Evolutionary conservation across 2,113 vertebrate genomes (phyloP).

Genomic region (Embiotoca jacksoni): DNA sequence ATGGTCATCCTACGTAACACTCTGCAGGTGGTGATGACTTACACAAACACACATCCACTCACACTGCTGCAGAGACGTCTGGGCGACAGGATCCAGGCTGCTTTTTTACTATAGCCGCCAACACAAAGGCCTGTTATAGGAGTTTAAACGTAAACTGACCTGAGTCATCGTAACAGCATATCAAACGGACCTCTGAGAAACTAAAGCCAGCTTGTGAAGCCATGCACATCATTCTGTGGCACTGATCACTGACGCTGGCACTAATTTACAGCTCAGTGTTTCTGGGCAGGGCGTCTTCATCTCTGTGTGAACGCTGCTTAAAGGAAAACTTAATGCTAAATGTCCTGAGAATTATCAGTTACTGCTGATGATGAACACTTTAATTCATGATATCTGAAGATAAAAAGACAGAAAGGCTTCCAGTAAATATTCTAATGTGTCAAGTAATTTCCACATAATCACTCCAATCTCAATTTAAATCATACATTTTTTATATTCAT

Average conservation of each 20-base stretch:
- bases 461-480: neutral
- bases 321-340: no score
- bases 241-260: slow-evolving; percentile 9
- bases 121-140: slow-evolving; percentile 24
- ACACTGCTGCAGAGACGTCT: neutral
- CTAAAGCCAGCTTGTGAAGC: slow-evolving; percentile 43
- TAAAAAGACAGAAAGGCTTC: no score
- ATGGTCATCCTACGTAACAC: neutral
- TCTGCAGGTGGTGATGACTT: neutral
- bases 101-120: slow-evolving; percentile 25
- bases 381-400: no score
- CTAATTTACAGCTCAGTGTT: neutral
- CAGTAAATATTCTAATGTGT: neutral
- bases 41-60: neutral
- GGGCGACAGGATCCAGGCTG: neutral
- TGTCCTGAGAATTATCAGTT: no score
- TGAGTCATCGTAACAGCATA: slow-evolving; percentile 28
- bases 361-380: no score
- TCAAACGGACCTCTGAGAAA: slow-evolving; percentile 42
- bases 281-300: neutral
- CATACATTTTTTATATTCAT: neutral
- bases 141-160: slow-evolving; percentile 48
- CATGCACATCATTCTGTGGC: slow-evolving; percentile 20
- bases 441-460: neutral
- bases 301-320: no score